Evolutionary conservation across 2,797 vertebrate genomes (phyloP), one percentile per base, ranked within the genome.

Genomic region (Strix occidentalis): DNA sequence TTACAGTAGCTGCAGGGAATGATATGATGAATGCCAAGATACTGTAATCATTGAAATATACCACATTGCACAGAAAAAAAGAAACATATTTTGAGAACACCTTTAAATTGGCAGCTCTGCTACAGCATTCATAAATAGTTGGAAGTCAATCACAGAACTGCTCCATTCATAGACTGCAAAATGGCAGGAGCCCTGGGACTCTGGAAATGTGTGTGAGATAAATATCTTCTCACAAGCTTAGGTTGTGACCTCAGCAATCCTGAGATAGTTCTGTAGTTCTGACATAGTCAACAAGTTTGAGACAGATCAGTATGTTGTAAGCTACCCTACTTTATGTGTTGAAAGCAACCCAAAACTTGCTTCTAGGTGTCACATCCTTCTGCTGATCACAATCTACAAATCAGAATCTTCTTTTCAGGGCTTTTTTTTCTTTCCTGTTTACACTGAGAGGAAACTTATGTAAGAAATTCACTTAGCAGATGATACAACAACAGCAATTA

Each of bases 61-160:
- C 9, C 66, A 8, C 54, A 16, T 3, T 60, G 45, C 77, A n/a
- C 0, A 0, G 46, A 1, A 4, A 53, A 6, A 28, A 26, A 3
- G 5, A 43, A 37, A 12, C 4, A 1, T 56, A 23, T 85, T 92
- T 63, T 70, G 41, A 72, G 68, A 84, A 37, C 23, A 68, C 43
- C 39, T 89, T 90, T 45, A 60, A 57, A 21, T 11, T 65, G 58
- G 43, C 31, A 66, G 70, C 58, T 69, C 61, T 51, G 65, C 54
- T 37, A 3, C 3, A 1, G 39, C 5, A 2, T 65, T 72, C 41
- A 24, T 46, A n/a, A 77, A 87, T 29, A 72, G 14, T 26, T 53
- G 57, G 17, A 37, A 91, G 74, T 63, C 70, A 79, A 0, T 79
- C 39, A 24, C 31, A 29, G 46, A 82, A 65, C 18, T 63, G 6